Conservation (phyloP, 2,797 vertebrate species). For the Pagetopsis macropterus region DNA sequence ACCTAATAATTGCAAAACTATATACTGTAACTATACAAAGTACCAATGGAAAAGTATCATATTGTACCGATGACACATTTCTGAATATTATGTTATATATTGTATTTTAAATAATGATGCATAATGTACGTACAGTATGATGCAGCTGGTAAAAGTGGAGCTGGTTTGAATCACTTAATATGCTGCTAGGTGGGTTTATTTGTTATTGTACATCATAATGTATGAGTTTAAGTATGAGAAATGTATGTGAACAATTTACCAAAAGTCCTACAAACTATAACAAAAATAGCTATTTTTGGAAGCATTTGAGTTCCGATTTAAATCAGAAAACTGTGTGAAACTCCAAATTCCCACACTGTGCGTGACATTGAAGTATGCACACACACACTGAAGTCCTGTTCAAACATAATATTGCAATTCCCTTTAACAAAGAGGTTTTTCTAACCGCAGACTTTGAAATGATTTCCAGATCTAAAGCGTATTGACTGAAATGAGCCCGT, state of each 20-base stretch:
- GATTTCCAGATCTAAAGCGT: not conserved
- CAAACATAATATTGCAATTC: not conserved
- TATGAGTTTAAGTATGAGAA: not conserved
- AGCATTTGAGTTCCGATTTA: slow-evolving; percentile 3
- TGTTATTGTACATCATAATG: not conserved
- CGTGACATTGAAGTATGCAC: not conserved
- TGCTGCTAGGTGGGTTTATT: not conserved
- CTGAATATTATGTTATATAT: no score
- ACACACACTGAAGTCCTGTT: not conserved
- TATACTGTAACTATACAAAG: no score
- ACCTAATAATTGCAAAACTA: not conserved
- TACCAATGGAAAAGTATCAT: no score
- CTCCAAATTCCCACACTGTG: slow-evolving; percentile 12
- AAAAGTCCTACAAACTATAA: not conserved
- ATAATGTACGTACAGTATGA: no score
- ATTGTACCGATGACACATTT: not conserved
- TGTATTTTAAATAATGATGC: no score
- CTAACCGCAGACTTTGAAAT: slow-evolving; percentile 1
- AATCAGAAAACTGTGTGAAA: slow-evolving; percentile 12
- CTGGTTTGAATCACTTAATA: not conserved
- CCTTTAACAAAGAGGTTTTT: not conserved
- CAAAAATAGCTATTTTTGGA: slow-evolving; percentile 4
- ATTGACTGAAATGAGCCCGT: not conserved
- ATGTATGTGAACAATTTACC: slow-evolving; percentile 19
- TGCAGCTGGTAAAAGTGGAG: no score